Conservation (phyloP, 2,888 invertebrate genomes). For the Pseudococcus viburni region DNA sequence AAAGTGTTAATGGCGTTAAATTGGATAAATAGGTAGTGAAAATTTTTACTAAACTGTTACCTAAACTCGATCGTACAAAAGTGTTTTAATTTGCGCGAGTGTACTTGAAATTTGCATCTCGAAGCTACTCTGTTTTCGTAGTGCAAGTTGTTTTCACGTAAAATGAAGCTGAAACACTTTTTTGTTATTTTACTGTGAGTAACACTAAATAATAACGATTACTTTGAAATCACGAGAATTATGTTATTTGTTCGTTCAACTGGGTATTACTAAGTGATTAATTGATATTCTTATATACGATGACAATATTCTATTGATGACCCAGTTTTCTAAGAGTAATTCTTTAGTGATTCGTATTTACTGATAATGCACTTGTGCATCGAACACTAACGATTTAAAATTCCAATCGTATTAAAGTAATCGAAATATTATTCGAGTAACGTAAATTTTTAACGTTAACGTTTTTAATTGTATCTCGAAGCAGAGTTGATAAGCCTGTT, state of each 20-base stretch:
- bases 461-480: background rate
- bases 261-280: background rate
- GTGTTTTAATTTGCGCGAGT: conserved; percentile 33
- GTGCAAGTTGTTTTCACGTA: conserved; percentile 59
- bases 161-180: conserved; percentile 50
- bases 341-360: conserved; percentile 49
- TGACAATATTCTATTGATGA: conserved; percentile 56
- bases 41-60: conserved; percentile 46
- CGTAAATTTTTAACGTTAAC: background rate
- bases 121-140: conserved; percentile 25
- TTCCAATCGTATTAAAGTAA: background rate
- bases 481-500: conserved; percentile 61
- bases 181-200: conserved; percentile 47
- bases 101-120: conserved; percentile 6
- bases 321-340: conserved; percentile 62
- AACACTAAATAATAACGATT: conserved; percentile 24
- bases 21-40: conserved; percentile 65
- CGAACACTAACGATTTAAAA: background rate
- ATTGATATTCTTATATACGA: background rate
- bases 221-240: conserved; percentile 15
- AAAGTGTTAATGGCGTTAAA: conserved; percentile 66
- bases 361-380: conserved; percentile 54
- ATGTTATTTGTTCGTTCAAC: conserved; percentile 1
- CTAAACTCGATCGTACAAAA: background rate
- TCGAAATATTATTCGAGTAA: background rate